phyloP scores from a whole-genome alignment of 2,888 invertebrate species.

The Caenorhabditis plicata region DNA sequence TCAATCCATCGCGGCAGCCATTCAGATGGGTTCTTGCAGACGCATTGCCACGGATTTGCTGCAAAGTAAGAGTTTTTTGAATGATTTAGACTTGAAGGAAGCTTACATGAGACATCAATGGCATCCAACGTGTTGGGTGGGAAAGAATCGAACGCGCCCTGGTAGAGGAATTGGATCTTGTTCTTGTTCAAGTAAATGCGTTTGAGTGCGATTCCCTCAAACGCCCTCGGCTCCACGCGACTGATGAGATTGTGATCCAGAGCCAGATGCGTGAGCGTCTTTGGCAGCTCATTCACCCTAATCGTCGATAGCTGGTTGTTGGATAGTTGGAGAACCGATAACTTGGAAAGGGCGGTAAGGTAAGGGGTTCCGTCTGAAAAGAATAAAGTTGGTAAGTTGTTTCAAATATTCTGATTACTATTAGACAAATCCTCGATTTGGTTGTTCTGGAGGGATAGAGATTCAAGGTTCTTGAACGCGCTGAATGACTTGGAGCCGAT shows the following conservation, averaged over 20 bases:
- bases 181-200: constrained; percentile 60
- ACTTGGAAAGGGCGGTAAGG: constrained; percentile 64
- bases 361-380: constrained; percentile 41
- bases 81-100: not conserved
- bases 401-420: constrained; percentile 5
- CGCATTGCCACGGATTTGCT: constrained; percentile 61
- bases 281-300: constrained; percentile 40
- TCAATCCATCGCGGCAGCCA: constrained; percentile 61
- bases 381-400: no score
- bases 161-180: constrained; percentile 51
- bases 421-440: constrained; percentile 21
- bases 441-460: constrained; percentile 42
- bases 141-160: constrained; percentile 53
- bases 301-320: constrained; percentile 61
- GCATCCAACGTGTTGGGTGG: constrained; percentile 44
- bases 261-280: constrained; percentile 28
- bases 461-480: constrained; percentile 22
- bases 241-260: constrained; percentile 40
- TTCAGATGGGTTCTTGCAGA: constrained; percentile 51
- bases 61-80: constrained; percentile 11
- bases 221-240: constrained; percentile 42
- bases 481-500: constrained; percentile 35
- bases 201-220: constrained; percentile 47
- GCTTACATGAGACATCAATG: constrained; percentile 59
- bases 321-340: constrained; percentile 68